Conservation (phyloP, 92 coral and sea anemone genomes). For the Nematostella vectensis region DNA sequence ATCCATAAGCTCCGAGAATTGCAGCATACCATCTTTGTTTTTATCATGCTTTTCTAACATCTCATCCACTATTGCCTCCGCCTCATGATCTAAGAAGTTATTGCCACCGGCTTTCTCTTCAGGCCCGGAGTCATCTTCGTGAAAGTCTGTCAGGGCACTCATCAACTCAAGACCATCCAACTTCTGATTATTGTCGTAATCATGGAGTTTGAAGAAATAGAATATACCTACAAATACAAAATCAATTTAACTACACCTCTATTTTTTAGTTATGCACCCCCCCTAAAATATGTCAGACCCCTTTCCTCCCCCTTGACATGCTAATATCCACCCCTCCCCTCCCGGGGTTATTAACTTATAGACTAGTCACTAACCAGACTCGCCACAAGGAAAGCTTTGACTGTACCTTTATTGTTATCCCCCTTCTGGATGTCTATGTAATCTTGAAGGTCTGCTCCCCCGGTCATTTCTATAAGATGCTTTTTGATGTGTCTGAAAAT, state of each 20-base stretch:
- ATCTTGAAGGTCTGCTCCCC: constrained; percentile 44
- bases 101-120: constrained; percentile 52
- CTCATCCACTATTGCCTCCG: constrained; percentile 75
- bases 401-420: constrained; percentile 83
- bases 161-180: constrained; percentile 89
- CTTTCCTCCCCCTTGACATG: too few species aligned
- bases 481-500: constrained; percentile 69
- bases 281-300: too few species aligned
- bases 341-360: too few species aligned
- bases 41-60: constrained; percentile 79
- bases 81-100: constrained; percentile 72
- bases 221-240: constrained; percentile 55
- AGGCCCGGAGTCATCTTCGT: constrained; percentile 36
- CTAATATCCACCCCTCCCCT: too few species aligned
- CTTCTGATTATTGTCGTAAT: constrained; percentile 82
- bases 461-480: constrained; percentile 48
- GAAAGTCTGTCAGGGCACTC: constrained; percentile 79
- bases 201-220: constrained; percentile 92
- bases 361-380: too few species aligned
- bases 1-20: constrained; percentile 80
- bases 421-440: constrained; percentile 67
- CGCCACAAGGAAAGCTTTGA: too few species aligned
- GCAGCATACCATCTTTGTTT: constrained; percentile 77
- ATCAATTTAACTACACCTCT: too few species aligned
- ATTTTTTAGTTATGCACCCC: too few species aligned